Base-by-base conservation (phyloP, 2,113 vertebrate species). In the Salvelinus alpinus region DNA sequence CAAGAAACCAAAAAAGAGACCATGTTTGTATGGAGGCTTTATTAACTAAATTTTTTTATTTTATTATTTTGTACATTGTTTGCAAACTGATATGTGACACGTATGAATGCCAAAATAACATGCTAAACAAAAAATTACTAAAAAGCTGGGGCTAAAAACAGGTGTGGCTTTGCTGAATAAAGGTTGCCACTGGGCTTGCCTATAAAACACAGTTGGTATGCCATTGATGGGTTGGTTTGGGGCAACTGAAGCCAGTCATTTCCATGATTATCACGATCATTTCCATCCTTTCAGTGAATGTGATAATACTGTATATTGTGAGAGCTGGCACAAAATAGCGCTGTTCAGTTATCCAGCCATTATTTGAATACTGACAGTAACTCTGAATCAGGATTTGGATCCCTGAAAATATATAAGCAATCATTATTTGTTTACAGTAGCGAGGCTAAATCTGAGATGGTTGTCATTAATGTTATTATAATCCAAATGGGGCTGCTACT, bases 401-500 rank as follows among this genome's bases (percentile, higher is more conserved):
- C 22, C 16, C 20, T 12, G 73, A 31, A 54, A 11, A 66, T 2
- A 29, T 18, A 29, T 22, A n/a, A 68, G n/a, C 13, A 16, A 20
- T 22, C 71, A 47, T 76, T 54, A 66, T 65, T 34, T 73, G 54
- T 75, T 79, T 64, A 68, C 59, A 70, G 60, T 70, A 64, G 44
- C 68, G 44, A 34, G 54, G 51, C 38, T 80, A 74, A 77, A 72
- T 72, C 69, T 69, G 57, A 75, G 34, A 72, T 72, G 76, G 64
- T 72, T 65, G 67, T 77, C 77, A 69, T 70, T 71, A 80, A 57
- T 38, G 57, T 67, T 71, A 72, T 71, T 71, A 60, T 83, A 51
- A 74, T 62, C 51, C 75, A 75, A 80, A 80, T 44, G 22, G 16
- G 12, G 29, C 16, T 76, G 11, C 47, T 62, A 70, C 64, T 34